phyloP scores from a whole-genome alignment of 2,888 invertebrate genomes.

The Papilio elwesi region DNA sequence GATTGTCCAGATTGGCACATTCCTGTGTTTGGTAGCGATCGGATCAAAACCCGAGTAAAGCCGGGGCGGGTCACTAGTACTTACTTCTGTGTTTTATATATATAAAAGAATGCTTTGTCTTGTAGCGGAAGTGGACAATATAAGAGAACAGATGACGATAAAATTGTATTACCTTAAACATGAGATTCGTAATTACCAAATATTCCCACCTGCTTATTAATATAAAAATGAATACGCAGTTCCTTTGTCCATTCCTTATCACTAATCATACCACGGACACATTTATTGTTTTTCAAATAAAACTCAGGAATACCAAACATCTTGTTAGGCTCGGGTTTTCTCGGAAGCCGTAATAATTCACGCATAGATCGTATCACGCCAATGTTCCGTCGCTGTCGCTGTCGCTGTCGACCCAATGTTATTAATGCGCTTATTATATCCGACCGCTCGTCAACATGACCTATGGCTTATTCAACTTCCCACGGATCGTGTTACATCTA shows the following conservation, averaged over 20 bases:
- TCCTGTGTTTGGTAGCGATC: too few species aligned
- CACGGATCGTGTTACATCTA: background rate
- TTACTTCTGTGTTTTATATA: too few species aligned
- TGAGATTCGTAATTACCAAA: too few species aligned
- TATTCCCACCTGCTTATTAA: too few species aligned
- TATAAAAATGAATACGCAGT: too few species aligned
- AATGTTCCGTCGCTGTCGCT: conserved; percentile 5
- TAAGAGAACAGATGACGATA: too few species aligned
- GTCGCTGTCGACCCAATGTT: background rate
- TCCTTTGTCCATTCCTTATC: background rate
- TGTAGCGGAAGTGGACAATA: too few species aligned
- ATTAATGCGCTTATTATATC: conserved; percentile 35
- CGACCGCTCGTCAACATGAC: conserved; percentile 19
- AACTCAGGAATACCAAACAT: background rate
- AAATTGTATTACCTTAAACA: too few species aligned
- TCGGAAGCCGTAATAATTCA: conserved; percentile 26
- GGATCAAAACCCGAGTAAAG: too few species aligned
- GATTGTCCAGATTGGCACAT: too few species aligned
- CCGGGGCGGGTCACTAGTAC: too few species aligned
- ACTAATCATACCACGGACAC: background rate
- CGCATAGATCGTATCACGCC: conserved; percentile 24
- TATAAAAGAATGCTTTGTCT: too few species aligned
- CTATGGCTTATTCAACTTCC: background rate
- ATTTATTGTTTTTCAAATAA: background rate
- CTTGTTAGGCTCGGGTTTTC: conserved; percentile 26